Conservation (phyloP, 2,888 invertebrate species). For the Euzetes globulus region DNA sequence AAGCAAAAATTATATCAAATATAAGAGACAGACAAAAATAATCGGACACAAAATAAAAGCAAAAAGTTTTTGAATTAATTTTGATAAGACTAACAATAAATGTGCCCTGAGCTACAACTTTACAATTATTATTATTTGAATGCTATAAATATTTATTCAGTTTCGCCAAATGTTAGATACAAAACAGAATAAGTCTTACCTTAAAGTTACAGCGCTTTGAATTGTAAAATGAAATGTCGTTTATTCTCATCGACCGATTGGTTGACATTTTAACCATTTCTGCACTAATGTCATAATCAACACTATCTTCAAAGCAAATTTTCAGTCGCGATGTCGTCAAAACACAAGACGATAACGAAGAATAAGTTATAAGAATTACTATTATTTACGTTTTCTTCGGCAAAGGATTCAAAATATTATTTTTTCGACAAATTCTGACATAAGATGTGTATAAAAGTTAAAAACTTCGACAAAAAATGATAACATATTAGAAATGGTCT, state of each 20-base stretch:
- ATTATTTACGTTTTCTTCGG: background rate
- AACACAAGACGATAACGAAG: background rate
- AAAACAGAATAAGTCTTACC: background rate
- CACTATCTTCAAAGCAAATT: conserved; percentile 1
- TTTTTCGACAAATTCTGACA: background rate
- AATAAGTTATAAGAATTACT: background rate
- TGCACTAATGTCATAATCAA: conserved; percentile 14
- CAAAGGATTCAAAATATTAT: background rate
- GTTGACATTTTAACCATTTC: conserved; percentile 5
- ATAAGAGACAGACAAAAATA: too few species aligned
- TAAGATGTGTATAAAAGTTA: background rate
- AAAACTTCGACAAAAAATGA: background rate
- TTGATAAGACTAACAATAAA: background rate
- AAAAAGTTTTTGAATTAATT: background rate
- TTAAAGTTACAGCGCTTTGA: conserved; percentile 19
- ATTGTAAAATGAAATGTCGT: conserved; percentile 1
- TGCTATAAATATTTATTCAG: conserved; percentile 9
- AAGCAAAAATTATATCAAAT: background rate
- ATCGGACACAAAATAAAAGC: background rate
- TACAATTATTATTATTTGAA: background rate
- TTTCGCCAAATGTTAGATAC: background rate
- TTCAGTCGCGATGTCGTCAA: background rate
- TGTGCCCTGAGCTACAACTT: background rate
- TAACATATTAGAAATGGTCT: conserved; percentile 3
- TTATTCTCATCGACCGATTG: conserved; percentile 1